A percentile compares a stretch with the other conserved stretches of the same genome.
phyloP scores from a whole-genome alignment of 2,113 vertebrate species.

The Engystomops pustulosus region DNA sequence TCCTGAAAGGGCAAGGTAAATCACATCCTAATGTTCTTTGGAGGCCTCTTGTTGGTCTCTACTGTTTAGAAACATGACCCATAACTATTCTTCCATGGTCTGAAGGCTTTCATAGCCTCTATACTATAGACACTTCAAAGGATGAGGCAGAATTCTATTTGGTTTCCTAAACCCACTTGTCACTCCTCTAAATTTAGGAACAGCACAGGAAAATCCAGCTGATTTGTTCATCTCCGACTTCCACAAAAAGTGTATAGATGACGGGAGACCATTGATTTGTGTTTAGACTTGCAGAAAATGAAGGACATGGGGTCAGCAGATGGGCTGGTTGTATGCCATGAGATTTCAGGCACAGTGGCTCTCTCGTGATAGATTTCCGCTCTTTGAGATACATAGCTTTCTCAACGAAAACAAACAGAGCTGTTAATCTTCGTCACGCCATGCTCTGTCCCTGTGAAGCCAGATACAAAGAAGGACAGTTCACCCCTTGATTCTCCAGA shows the following conservation, averaged over 20 bases:
- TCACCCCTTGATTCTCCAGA: neutral
- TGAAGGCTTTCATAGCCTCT: no score
- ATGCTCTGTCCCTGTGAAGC: neutral
- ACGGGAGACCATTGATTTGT: conserved; percentile 38
- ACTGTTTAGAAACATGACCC: no score
- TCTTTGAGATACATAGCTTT: conserved; percentile 24
- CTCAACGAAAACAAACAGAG: conserved; percentile 37
- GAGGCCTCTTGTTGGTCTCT: no score
- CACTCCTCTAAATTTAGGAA: neutral
- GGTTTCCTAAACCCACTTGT: neutral
- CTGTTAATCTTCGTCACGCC: conserved; percentile 26
- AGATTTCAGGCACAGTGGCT: conserved; percentile 43
- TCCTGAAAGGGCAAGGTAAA: no score
- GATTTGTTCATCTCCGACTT: neutral
- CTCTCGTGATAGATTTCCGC: conserved; percentile 47
- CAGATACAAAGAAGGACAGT: conserved; percentile 6
- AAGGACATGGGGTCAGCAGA: conserved; percentile 50
- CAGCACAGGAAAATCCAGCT: neutral
- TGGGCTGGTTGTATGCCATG: conserved; percentile 50
- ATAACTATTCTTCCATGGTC: no score
- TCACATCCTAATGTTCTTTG: no score
- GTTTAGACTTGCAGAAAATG: conserved; percentile 20
- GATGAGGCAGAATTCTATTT: no score
- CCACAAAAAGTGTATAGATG: neutral
- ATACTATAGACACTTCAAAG: no score